Percentiles rank a stretch among this genome's conserved stretches.
Conservation (phyloP, 2,888 invertebrate genomes). For the Tinea trinotella region DNA sequence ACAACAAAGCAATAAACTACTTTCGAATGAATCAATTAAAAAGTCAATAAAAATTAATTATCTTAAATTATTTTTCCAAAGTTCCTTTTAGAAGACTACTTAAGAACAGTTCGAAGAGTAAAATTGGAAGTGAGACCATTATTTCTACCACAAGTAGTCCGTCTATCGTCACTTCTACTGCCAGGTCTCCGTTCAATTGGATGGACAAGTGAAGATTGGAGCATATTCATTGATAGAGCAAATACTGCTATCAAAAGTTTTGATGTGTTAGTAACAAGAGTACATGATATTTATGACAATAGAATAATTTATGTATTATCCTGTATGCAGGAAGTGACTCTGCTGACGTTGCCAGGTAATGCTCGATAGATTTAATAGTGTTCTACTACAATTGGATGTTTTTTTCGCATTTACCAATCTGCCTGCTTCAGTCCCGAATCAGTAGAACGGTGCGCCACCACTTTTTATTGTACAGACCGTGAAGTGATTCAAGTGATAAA, state of each 20-base stretch:
- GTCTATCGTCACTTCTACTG: slow-evolving; percentile 84
- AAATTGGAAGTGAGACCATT: slow-evolving; percentile 92
- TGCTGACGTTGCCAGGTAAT: slow-evolving; percentile 82
- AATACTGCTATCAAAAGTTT: slow-evolving; percentile 86
- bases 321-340: slow-evolving; percentile 88
- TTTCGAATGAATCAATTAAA: too few relatives aligned
- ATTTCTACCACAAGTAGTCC: slow-evolving; percentile 88
- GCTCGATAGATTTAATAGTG: too few relatives aligned
- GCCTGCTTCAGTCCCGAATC: too few relatives aligned
- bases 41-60: too few relatives aligned
- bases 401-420: too few relatives aligned
- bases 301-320: slow-evolving; percentile 89
- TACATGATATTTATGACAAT: slow-evolving; percentile 92
- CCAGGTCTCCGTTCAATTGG: slow-evolving; percentile 86
- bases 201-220: slow-evolving; percentile 91
- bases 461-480: too few relatives aligned
- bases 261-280: slow-evolving; percentile 80
- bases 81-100: slow-evolving; percentile 84
- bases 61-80: slow-evolving; percentile 36
- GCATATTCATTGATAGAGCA: slow-evolving; percentile 81
- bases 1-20: too few relatives aligned
- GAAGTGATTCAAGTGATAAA: too few relatives aligned
- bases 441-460: too few relatives aligned
- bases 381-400: too few relatives aligned
- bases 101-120: slow-evolving; percentile 79